Evolutionary conservation across 2,888 invertebrate genomes (phyloP), one percentile per base, ranked within the genome.

Genomic region (Parnassius smintheus): DNA sequence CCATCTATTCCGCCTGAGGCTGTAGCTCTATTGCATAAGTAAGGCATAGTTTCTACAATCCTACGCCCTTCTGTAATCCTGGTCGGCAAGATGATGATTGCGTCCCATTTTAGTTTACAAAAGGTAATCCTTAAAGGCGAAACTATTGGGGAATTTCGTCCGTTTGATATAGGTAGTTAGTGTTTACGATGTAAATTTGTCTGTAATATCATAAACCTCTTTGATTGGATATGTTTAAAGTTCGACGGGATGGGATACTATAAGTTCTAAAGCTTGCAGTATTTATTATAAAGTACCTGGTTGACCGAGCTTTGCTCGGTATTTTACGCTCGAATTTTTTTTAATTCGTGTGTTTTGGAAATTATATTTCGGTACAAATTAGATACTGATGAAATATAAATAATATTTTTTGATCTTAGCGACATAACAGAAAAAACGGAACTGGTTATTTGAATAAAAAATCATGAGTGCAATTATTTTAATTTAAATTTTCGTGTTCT

Each of bases 101-200:
- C 88, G 84, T 73, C 88, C 89, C 83, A 81, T 88, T 88, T 87
- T 79, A 90, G 91, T 91, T 90, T 91, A 91, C 91, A 89, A 91
- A 91, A 91, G 90, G 91, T 91, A 91, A 91, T 90, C 91, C 90
- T 85, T 82, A 82, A 82, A 84, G 73, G 78, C 77, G 83, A 76
- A 89, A 90, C 91, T 91, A 88, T 91, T 82, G 82, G 86, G 81
- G 80, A 82, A 85, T 83, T 84, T 82, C 80, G 79, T 77, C 79
- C 86, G 75, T 79, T 77, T 81, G 78, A 80, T 81, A 82, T 79
- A 70, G 71, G 69, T 77, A 78, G 80, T 83, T 87, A 84, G 80
- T 89, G 90, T 91, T 91, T 91, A 91, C 84, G 87, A 91, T 91
- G 91, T 88, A 91, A 91, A 91, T 91, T 85, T 85, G 72, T 72